phyloP scores from a whole-genome alignment of 1,140 invertebrate genomes.

The Hydropsyche tenuis region DNA sequence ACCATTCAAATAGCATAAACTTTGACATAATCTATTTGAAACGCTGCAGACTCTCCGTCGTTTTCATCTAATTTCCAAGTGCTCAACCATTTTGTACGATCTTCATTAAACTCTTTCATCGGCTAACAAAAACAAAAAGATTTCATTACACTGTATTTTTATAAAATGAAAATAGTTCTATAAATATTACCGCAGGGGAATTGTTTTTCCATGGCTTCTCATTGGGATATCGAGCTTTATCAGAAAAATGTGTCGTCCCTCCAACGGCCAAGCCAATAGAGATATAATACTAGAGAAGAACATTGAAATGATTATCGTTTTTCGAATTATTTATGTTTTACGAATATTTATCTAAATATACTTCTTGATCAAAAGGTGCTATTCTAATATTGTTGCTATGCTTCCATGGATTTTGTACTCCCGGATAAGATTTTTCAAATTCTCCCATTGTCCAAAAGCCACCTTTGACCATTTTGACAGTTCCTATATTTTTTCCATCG shows the following conservation, averaged over 20 bases:
- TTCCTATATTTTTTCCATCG: conserved; percentile 57
- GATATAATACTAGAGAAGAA: conserved; percentile 67
- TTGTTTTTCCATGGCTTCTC: conserved; percentile 68
- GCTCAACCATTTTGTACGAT: conserved; percentile 52
- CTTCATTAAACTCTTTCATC: conserved; percentile 58
- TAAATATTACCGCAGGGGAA: conserved; percentile 57
- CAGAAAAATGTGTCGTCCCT: conserved; percentile 66
- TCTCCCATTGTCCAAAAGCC: conserved; percentile 60
- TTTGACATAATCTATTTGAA: conserved; percentile 59
- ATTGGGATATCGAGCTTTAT: conserved; percentile 58
- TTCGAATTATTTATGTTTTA: not conserved
- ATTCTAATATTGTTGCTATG: conserved; percentile 55
- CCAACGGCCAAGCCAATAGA: conserved; percentile 72
- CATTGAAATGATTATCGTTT: not conserved
- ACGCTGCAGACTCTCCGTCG: conserved; percentile 55
- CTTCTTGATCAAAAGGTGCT: conserved; percentile 64
- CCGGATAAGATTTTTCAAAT: conserved; percentile 52
- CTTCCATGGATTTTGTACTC: conserved; percentile 58
- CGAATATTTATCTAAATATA: conserved; percentile 39
- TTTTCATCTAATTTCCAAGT: conserved; percentile 58
- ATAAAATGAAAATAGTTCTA: conserved; percentile 1
- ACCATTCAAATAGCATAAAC: conserved; percentile 57
- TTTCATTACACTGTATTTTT: not conserved
- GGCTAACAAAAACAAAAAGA: conserved; percentile 50
- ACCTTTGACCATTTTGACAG: conserved; percentile 51